phyloP scores from a whole-genome alignment of 2,797 vertebrate species.

The Chlorospingus semifuscus region DNA sequence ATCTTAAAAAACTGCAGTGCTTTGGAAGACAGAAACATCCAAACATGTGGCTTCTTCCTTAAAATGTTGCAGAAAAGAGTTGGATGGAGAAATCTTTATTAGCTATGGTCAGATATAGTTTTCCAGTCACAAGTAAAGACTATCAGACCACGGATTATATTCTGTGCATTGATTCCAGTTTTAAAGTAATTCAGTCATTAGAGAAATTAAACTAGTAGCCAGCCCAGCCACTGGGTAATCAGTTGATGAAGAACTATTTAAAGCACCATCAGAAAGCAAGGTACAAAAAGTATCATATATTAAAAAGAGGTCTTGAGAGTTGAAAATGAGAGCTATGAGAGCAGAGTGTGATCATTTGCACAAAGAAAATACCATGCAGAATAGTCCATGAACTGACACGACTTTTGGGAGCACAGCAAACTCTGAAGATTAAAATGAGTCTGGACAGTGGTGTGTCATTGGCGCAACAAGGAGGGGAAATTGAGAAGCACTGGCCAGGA shows the following conservation, averaged over 20 bases:
- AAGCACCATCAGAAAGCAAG: neutral
- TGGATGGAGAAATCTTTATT: neutral
- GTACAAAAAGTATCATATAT: neutral
- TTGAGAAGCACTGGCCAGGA: neutral
- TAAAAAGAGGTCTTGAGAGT: neutral
- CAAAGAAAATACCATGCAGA: neutral
- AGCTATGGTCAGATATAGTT: neutral
- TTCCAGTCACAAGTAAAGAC: neutral
- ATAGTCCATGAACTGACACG: neutral
- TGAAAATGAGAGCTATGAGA: neutral
- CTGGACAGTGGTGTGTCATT: neutral
- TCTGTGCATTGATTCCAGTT: neutral
- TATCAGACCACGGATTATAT: neutral
- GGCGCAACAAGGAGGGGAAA: neutral
- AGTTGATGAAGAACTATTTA: neutral
- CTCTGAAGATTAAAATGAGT: neutral
- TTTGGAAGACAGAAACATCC: neutral
- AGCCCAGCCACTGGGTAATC: neutral
- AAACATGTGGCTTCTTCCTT: neutral
- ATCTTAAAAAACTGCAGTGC: neutral
- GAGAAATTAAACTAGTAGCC: neutral
- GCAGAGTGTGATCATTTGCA: neutral
- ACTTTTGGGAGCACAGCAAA: neutral
- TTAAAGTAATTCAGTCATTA: neutral
- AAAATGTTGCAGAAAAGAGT: neutral